A percentile compares a stretch with the other conserved stretches of the same genome.
Conservation (phyloP, 2,797 vertebrate genomes). For the Vipera ursinii region DNA sequence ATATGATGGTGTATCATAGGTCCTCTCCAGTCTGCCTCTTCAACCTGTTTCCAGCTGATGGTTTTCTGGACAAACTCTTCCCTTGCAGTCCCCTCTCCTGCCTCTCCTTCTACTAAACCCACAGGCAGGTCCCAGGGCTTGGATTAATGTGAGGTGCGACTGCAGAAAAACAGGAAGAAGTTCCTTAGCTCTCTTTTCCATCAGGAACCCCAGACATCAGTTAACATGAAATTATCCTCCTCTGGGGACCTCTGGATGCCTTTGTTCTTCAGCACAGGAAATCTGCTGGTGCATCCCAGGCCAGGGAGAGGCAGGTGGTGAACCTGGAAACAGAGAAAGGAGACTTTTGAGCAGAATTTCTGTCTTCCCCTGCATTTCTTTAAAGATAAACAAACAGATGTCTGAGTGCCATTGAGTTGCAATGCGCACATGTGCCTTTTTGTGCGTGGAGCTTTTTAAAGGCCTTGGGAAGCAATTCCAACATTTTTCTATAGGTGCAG, state of each 20-base stretch:
- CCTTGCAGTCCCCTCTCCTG: no score
- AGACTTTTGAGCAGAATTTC: slow-evolving; percentile 29
- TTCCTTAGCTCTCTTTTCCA: background rate
- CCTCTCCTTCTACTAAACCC: no score
- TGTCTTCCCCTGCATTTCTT: slow-evolving; percentile 18
- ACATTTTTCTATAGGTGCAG: slow-evolving; percentile 60
- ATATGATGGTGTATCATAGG: background rate
- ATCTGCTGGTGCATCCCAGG: background rate
- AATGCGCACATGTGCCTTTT: slow-evolving; percentile 10
- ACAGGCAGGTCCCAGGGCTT: background rate
- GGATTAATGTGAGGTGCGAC: background rate
- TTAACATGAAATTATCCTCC: background rate
- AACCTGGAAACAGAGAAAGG: background rate
- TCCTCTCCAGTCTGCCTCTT: background rate
- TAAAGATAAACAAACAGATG: slow-evolving; percentile 53
- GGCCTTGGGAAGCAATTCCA: slow-evolving; percentile 69
- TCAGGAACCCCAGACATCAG: background rate
- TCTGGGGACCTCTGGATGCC: background rate
- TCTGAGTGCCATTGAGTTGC: slow-evolving; percentile 34
- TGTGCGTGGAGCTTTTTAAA: slow-evolving; percentile 61
- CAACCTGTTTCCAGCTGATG: background rate
- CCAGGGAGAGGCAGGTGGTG: background rate
- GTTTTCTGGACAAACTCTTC: background rate
- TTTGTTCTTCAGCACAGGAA: no score
- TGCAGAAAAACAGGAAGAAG: background rate